Conservation (phyloP, 2,888 invertebrate species). For the Caenorhabditis drosophilae region DNA sequence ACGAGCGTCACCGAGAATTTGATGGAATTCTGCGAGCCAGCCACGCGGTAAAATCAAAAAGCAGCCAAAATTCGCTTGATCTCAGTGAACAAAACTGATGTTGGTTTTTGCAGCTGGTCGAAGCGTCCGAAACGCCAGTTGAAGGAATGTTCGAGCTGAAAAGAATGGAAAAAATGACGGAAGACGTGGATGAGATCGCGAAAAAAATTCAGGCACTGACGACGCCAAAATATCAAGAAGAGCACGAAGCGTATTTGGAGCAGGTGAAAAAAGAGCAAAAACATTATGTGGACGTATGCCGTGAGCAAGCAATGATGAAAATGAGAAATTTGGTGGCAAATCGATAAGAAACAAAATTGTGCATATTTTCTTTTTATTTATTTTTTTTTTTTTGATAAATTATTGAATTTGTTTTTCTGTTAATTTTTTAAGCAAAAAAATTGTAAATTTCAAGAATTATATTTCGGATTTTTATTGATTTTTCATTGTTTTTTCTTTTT, state of each 20-base stretch:
- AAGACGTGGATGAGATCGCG: constrained; percentile 29
- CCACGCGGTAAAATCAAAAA: constrained; percentile 49
- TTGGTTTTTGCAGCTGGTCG: constrained; percentile 39
- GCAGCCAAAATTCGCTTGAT: no score
- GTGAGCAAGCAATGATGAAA: constrained; percentile 44
- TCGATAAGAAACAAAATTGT: constrained; percentile 10
- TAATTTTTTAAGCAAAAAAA: neutral
- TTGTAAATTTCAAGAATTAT: no score
- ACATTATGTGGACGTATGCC: constrained; percentile 42
- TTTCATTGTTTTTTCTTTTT: neutral
- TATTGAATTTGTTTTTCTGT: constrained; percentile 5
- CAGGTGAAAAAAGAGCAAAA: constrained; percentile 36
- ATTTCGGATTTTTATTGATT: no score
- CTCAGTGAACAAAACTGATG: no score
- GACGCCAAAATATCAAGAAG: constrained; percentile 33
- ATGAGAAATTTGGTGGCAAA: constrained; percentile 31
- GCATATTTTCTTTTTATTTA: neutral
- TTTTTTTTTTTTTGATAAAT: neutral
- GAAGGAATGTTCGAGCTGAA: constrained; percentile 46
- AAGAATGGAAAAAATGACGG: constrained; percentile 39
- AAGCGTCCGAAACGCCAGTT: constrained; percentile 48
- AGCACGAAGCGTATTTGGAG: constrained; percentile 40
- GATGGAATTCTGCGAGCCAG: constrained; percentile 54
- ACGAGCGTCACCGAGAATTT: constrained; percentile 53
- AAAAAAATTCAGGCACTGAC: constrained; percentile 26